Conservation (phyloP, 2,113 vertebrate genomes). For the Myotis yumanensis region DNA sequence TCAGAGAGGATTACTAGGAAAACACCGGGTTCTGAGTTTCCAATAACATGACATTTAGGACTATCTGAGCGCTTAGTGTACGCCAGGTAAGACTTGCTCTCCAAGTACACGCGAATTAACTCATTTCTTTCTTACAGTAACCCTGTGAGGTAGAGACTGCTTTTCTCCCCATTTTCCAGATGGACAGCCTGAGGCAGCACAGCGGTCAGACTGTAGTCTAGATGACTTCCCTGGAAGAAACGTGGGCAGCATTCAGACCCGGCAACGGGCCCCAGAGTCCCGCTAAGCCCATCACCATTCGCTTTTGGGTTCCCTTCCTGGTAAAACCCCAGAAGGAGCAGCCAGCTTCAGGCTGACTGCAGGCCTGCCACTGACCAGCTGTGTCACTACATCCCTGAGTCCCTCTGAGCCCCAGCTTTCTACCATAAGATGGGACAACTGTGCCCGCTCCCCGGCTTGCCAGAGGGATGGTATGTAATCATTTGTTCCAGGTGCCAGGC, state of each 20-base stretch:
- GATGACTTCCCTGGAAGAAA: not conserved
- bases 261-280: not conserved
- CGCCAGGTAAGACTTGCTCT: not conserved
- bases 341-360: not conserved
- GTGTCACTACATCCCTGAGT: not conserved
- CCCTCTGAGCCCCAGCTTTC: not conserved
- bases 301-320: not conserved
- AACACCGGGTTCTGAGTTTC: not conserved
- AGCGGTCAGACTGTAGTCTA: not conserved
- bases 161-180: not conserved
- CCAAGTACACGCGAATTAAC: too few relatives aligned
- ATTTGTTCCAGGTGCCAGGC: not conserved
- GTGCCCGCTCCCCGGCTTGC: not conserved
- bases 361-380: not conserved
- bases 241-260: not conserved
- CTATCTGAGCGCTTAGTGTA: not conserved
- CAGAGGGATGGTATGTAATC: not conserved
- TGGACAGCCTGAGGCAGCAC: not conserved
- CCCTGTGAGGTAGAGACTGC: not conserved
- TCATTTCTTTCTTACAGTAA: not conserved
- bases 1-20: constrained; percentile 19
- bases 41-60: not conserved
- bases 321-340: not conserved
- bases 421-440: not conserved
- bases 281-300: not conserved